These are phyloP conservation scores for Rhabdornis inornatus DNA, from an alignment of 2,113 vertebrate species.

Conservation along the genomic window DNA sequence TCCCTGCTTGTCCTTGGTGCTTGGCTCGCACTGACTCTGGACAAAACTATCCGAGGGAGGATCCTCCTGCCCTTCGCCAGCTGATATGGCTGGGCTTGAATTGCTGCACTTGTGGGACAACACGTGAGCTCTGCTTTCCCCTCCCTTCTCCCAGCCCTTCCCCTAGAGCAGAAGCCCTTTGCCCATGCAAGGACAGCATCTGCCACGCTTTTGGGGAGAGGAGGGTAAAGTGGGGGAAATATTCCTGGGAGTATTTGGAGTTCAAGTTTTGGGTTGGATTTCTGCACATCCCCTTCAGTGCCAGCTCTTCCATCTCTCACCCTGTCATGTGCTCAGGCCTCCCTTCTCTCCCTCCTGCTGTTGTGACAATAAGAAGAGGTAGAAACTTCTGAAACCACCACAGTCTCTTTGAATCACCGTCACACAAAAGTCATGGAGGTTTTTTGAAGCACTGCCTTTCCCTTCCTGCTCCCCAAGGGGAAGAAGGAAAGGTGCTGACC, in stretches of 20 bases:
- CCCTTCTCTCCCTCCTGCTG: background rate
- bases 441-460: background rate
- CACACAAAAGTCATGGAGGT: background rate
- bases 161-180: background rate
- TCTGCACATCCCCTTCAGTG: background rate
- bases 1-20: constrained; percentile 11
- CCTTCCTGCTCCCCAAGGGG: background rate
- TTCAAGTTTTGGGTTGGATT: background rate
- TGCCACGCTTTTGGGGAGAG: background rate
- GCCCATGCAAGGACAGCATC: background rate
- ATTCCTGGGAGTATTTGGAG: background rate
- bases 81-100: background rate
- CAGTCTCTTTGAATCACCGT: background rate
- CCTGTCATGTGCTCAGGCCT: background rate
- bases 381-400: background rate
- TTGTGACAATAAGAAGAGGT: background rate
- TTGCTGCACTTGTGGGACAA: background rate
- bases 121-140: background rate
- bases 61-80: background rate
- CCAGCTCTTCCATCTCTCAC: background rate
- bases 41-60: constrained; percentile 17
- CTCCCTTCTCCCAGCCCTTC: background rate
- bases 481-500: constrained; percentile 26
- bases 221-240: background rate
- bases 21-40: background rate